phyloP scores from a whole-genome alignment of 2,113 vertebrate genomes.

The Cricetomys ansorgei region DNA sequence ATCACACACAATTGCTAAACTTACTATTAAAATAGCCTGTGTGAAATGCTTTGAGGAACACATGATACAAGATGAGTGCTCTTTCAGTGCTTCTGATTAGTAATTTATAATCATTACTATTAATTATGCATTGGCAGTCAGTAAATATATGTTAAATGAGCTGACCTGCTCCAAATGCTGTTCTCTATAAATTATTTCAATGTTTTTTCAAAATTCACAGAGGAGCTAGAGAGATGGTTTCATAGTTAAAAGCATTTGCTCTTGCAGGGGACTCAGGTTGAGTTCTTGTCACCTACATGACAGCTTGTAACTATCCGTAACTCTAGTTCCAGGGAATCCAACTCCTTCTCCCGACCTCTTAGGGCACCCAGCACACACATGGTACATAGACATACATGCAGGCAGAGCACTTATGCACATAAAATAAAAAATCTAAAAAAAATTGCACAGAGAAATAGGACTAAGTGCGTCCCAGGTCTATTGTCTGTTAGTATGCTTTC shows the following conservation, averaged over 20 bases:
- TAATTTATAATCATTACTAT: conserved; percentile 47
- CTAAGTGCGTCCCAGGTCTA: neutral
- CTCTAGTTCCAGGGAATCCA: neutral
- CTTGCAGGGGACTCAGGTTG: neutral
- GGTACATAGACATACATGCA: neutral
- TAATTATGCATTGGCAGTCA: conserved; percentile 33
- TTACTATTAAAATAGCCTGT: conserved; percentile 8
- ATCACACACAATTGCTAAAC: neutral
- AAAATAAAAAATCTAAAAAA: neutral
- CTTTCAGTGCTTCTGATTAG: neutral
- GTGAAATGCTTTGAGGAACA: neutral
- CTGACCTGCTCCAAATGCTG: neutral
- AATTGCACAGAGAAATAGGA: neutral
- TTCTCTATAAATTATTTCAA: conserved; percentile 24
- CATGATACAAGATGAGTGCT: neutral
- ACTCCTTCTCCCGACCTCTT: neutral
- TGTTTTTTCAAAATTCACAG: neutral
- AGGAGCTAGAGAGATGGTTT: neutral
- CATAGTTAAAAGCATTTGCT: neutral
- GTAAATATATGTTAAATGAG: conserved; percentile 30
- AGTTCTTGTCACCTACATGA: neutral
- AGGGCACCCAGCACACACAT: neutral
- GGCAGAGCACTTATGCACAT: neutral
- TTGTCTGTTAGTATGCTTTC: neutral
- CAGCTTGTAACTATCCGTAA: neutral